These are phyloP conservation scores for Tribolium castaneum DNA, from an alignment of 1,140 invertebrate genomes.

Conservation along the genomic window DNA sequence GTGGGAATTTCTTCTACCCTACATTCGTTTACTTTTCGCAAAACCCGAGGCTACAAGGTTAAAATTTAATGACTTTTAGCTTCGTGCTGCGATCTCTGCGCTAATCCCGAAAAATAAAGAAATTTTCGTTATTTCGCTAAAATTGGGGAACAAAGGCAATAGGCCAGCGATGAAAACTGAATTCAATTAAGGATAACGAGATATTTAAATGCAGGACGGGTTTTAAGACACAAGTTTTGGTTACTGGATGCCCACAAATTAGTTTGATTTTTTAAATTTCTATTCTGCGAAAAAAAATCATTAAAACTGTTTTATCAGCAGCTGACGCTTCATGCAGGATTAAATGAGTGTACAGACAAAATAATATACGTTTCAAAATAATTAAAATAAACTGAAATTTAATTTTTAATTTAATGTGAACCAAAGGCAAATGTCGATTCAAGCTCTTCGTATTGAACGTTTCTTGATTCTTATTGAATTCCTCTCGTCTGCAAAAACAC, in stretches of 20 bases:
- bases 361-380: too few species aligned
- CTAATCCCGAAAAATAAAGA: slow-evolving; percentile 11
- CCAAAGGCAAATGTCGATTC: too few species aligned
- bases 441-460: neutral
- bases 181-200: neutral
- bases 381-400: too few species aligned
- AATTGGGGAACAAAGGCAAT: neutral
- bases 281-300: neutral
- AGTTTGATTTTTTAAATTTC: neutral
- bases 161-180: neutral
- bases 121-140: neutral
- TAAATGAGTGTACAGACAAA: neutral
- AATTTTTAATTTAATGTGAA: too few species aligned
- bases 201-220: neutral
- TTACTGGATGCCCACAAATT: neutral
- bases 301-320: neutral
- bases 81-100: neutral
- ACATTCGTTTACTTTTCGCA: slow-evolving; percentile 22
- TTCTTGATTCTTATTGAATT: neutral
- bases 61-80: slow-evolving; percentile 21
- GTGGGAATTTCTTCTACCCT: neutral
- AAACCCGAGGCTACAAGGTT: neutral
- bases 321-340: neutral
- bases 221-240: neutral
- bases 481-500: neutral